Base-by-base conservation (phyloP, 2,797 vertebrate genomes). In the Rhinatrema bivittatum region DNA sequence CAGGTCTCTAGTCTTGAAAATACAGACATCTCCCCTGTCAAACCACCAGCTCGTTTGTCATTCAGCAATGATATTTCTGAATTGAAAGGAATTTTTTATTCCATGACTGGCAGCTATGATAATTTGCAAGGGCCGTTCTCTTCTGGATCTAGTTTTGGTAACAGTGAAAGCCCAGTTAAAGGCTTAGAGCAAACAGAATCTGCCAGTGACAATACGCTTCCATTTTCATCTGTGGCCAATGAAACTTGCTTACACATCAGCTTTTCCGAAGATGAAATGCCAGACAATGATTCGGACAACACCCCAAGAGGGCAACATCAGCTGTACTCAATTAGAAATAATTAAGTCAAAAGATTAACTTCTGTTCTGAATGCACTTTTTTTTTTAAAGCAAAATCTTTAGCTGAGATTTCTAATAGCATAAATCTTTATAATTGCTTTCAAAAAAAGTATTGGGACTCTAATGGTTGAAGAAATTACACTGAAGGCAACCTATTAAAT, bases 171-270 rank as follows among this genome's bases (percentile, higher is more conserved):
- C 6, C 20, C 3, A 5, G n/a, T 4, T 20, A 16, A 10, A n/a
- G 33, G 36, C 34, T 5, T n/a, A n/a, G 26, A 12, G 7, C 3
- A 24, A 13, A 20, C 16, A 3, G 14, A n/a, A n/a, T 24, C 29
- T 16, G 24, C n/a, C 8, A 28, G 46, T 32, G 68, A 77, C 42
- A 53, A 44, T 36, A 51, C 54, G 0, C 39, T 65, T 36, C 73
- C 77, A 11, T 74, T 84, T 60, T 78, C 68, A 18, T 66, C 72
- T 1, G 71, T 70, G 1, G 21, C 72, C 2, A 76, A 91, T 0
- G 77, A 89, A 12, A 93, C 88, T 30, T 78, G 86, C 62, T 74
- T 93, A 45, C 88, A 91, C 60, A 92, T 91, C 74, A 90, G 91
- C 36, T 82, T 94, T 53, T 92, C 90, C 0, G 88, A 94, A 41